Base-by-base conservation (phyloP, 2,797 vertebrate genomes). In the Microchirus variegatus region DNA sequence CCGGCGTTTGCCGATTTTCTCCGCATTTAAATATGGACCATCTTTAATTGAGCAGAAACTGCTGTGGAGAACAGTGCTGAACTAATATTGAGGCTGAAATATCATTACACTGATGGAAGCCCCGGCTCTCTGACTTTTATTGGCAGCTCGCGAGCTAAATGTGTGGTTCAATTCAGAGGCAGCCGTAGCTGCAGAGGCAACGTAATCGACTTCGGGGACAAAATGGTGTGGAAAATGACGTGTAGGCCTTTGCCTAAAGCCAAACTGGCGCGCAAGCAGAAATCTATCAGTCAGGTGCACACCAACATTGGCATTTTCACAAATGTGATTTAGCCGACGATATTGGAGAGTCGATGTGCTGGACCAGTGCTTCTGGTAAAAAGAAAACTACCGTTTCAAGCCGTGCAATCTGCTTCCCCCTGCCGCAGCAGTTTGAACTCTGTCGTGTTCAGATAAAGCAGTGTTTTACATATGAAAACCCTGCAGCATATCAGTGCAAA, bases 31-130 rank as follows among this genome's bases (percentile, higher is more conserved):
- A 90, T 83, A 81, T 73, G 85, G 82, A 72, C 69, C 77, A 60
- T 78, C 83, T 88, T 85, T 89, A 90, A 89, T 88, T 89, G 90
- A 89, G 85, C 87, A 83, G 77, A 89, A 88, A 89, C 59, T 12
- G 73, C 72, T 50, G 80, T 59, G 87, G 75, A 80, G 86, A 90
- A 79, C 79, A 76, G 83, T 80, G 87, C 84, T 83, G 86, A 85
- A 88, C 81, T 83, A 87, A 89, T 83, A 83, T 81, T 54, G 81
- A 66, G 82, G 77, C 82, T 76, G 83, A 85, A 83, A 89, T 83
- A 77, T 82, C 86, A 83, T 87, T 83, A 84, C 78, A 62, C 75
- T 83, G 86, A 85, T 83, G 82, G 85, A 73, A 78, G 62, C 78
- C 38, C 41, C 74, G 77, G 82, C 81, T 84, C 80, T 70, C 72